Base-by-base conservation (phyloP, 2,113 vertebrate species). In the Hippocampus barbouri region DNA sequence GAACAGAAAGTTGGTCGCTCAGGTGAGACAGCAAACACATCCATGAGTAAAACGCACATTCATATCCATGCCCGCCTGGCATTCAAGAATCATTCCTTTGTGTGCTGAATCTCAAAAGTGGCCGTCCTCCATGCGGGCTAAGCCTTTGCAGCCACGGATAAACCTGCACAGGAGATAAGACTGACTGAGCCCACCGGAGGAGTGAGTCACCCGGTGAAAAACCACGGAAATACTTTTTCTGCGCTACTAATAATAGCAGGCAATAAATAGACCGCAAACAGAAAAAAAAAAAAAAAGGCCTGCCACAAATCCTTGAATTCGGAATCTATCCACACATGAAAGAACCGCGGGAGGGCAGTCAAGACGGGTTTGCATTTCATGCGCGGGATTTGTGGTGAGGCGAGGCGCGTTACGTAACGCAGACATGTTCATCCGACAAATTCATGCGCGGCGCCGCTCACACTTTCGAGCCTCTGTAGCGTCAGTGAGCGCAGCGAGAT, bases 151-250 rank as follows among this genome's bases (percentile, higher is more conserved):
- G 78, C 57, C 56, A 23, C 45, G 71, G 80, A 85, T 85, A 80
- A 90, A 89, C 83, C 84, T 78, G 83, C 81, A 84, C 78, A 85
- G 79, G 85, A 87, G 87, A 91, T 82, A 85, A 89, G 71, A 79
- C 77, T 15, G 59, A 79, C 78, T 15, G 60, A 69, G 79, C 86
- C 85, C 70, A 73, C 74, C 74, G 10, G 77, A 80, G 77, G 86
- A 88, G 86, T 92, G 91, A 91, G 73, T 91, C 90, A 91, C 76
- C 82, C 69, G 76, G 83, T 88, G 84, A 80, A 80, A 38, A 86
- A 79, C 84, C 77, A 76, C 75, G 75, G 75, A 76, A 83, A 72
- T 71, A 2, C 16, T 69, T 49, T 60, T 65, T 75, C 73, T 65
- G 73, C 7, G 73, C 51, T 68, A 77, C 89, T 90, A 87, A 83